A percentile compares a stretch with the other conserved stretches of the same genome.
phyloP scores from a whole-genome alignment of 1,140 invertebrate species.

The Anoplophora glabripennis region DNA sequence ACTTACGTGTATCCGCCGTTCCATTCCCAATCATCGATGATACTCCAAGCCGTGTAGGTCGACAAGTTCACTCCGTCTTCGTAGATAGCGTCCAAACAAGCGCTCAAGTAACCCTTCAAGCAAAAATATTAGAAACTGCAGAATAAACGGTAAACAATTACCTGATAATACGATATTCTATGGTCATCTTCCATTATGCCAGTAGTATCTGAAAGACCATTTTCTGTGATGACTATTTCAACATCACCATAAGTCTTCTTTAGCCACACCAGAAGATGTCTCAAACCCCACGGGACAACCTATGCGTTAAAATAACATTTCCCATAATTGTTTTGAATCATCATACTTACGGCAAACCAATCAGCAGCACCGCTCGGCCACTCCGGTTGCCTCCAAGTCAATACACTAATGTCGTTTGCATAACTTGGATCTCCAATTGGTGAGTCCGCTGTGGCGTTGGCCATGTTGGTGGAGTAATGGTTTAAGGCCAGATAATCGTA shows the following conservation, averaged over 20 bases:
- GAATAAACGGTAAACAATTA: constrained; percentile 14
- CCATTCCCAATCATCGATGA: constrained; percentile 67
- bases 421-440: neutral
- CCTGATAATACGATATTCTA: constrained; percentile 49
- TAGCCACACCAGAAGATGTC: constrained; percentile 32
- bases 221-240: constrained; percentile 24
- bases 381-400: too few species aligned
- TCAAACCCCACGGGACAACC: constrained; percentile 33
- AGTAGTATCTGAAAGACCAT: constrained; percentile 21
- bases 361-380: too few species aligned
- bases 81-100: constrained; percentile 44
- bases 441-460: too few species aligned
- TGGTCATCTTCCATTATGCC: constrained; percentile 54
- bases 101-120: constrained; percentile 48
- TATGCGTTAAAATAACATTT: too few species aligned
- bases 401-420: too few species aligned
- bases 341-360: too few species aligned
- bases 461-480: constrained; percentile 1
- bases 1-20: constrained; percentile 51
- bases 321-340: too few species aligned
- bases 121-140: too few species aligned
- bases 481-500: constrained; percentile 31
- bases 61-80: constrained; percentile 46
- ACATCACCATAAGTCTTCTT: constrained; percentile 21
- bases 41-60: constrained; percentile 60